Percentiles rank a stretch among this genome's conserved stretches.
Evolutionary conservation across 2,113 vertebrate genomes (phyloP).

Genomic region (Perca schrenkii): DNA sequence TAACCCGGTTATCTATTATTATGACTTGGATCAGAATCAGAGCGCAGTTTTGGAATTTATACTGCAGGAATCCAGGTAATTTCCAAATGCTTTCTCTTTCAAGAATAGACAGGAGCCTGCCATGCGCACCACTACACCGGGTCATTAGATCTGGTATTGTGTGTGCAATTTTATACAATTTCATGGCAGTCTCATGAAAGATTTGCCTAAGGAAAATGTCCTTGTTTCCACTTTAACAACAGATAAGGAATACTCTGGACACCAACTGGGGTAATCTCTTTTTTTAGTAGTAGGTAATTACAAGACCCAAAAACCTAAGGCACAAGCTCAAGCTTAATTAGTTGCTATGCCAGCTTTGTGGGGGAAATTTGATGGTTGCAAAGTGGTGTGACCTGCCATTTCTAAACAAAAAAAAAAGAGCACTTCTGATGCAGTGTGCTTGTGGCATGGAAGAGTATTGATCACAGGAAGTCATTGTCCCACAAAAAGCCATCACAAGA

Average conservation of each 20-base stretch:
- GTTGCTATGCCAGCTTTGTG: constrained; percentile 41
- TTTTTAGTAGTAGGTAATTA: constrained; percentile 9
- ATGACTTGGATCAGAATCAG: constrained; percentile 37
- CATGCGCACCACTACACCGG: constrained; percentile 15
- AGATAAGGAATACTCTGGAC: background rate
- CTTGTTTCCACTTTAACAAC: background rate
- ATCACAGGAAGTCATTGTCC: constrained; percentile 58
- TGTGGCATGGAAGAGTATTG: constrained; percentile 20
- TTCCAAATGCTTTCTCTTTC: background rate
- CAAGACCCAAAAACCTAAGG: constrained; percentile 44
- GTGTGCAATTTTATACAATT: background rate
- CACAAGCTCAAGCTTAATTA: constrained; percentile 44
- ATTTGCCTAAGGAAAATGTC: background rate
- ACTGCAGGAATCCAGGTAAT: constrained; percentile 32
- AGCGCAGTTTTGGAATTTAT: constrained; percentile 18
- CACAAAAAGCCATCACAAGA: constrained; percentile 73
- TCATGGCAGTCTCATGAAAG: background rate
- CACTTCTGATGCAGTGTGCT: constrained; percentile 8
- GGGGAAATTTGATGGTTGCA: background rate
- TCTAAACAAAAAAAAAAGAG: background rate
- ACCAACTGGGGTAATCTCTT: constrained; percentile 41
- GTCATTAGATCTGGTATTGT: background rate
- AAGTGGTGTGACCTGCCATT: constrained; percentile 9
- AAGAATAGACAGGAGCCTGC: background rate
- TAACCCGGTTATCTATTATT: background rate